Conservation (phyloP, 2,113 vertebrate species). For the Brachyhypopomus occidentalis region DNA sequence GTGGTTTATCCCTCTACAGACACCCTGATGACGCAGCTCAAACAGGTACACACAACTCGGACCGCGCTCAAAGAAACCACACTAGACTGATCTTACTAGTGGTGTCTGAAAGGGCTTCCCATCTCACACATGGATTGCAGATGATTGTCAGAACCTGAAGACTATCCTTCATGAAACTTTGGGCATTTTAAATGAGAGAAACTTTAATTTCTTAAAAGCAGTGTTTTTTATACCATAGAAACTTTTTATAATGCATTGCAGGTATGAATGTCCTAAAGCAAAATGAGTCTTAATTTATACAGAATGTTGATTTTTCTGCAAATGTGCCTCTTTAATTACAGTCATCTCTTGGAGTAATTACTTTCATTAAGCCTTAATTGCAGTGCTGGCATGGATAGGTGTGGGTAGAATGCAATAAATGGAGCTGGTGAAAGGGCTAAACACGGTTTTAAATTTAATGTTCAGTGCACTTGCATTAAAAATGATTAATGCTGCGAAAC, state of each 20-base stretch:
- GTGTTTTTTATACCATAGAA: not conserved
- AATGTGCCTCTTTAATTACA: constrained; percentile 46
- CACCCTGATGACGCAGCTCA: constrained; percentile 78
- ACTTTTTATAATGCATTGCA: constrained; percentile 8
- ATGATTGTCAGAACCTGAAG: too few relatives aligned
- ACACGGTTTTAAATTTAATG: constrained; percentile 32
- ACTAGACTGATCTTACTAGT: not conserved
- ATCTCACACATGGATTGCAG: too few relatives aligned
- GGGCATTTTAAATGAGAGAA: too few relatives aligned
- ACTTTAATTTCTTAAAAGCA: not conserved
- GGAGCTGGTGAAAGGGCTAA: constrained; percentile 12
- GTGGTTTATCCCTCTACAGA: constrained; percentile 74
- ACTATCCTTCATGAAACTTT: too few relatives aligned
- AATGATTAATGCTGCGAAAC: constrained; percentile 7
- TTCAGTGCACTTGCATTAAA: constrained; percentile 24
- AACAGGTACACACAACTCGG: constrained; percentile 30
- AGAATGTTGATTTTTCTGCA: constrained; percentile 24
- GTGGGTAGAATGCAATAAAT: constrained; percentile 30
- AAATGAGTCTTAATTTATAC: constrained; percentile 24
- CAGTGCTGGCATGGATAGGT: constrained; percentile 27
- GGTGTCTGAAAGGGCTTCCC: too few relatives aligned
- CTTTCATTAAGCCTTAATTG: constrained; percentile 44
- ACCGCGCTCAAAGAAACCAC: too few relatives aligned
- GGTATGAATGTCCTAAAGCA: constrained; percentile 4
- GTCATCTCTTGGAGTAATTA: constrained; percentile 45